A percentile compares a stretch with the other conserved stretches of the same genome.
phyloP scores from a whole-genome alignment of 2,113 vertebrate genomes.

The Atractosteus spatula region DNA sequence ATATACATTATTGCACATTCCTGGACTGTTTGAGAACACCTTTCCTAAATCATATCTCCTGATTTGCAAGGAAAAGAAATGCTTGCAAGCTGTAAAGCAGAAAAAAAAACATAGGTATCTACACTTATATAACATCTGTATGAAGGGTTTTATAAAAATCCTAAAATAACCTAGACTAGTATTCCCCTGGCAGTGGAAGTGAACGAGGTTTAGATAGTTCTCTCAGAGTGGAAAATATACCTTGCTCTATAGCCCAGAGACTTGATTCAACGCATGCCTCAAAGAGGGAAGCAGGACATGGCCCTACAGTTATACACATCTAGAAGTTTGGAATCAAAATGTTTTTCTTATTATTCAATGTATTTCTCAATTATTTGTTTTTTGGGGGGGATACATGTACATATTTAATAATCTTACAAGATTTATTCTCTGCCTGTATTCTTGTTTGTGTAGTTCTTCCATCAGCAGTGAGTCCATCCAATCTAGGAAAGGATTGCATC shows the following conservation, averaged over 20 bases:
- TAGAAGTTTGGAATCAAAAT: conserved; percentile 16
- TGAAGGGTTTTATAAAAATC: conserved; percentile 33
- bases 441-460: no score
- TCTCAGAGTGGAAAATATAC: conserved; percentile 32
- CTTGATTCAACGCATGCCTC: conserved; percentile 16
- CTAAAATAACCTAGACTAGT: conserved; percentile 32
- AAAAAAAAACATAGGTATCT: conserved; percentile 4
- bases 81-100: conserved; percentile 16
- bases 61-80: conserved; percentile 20
- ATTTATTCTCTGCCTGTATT: no score
- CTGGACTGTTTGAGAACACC: conserved; percentile 9
- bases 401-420: no score
- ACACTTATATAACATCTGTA: conserved; percentile 29
- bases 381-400: no score
- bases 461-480: no score
- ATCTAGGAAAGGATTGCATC: no score
- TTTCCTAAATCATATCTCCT: conserved; percentile 21
- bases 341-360: not conserved
- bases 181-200: conserved; percentile 30
- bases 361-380: no score
- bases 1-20: conserved; percentile 8
- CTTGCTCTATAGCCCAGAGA: conserved; percentile 13
- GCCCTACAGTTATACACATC: not conserved
- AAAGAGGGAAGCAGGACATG: conserved; percentile 23
- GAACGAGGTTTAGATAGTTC: conserved; percentile 22